Percentiles rank a stretch among this genome's conserved stretches.
Conservation (phyloP, 1,140 invertebrate genomes). For the Apis dorsata region DNA sequence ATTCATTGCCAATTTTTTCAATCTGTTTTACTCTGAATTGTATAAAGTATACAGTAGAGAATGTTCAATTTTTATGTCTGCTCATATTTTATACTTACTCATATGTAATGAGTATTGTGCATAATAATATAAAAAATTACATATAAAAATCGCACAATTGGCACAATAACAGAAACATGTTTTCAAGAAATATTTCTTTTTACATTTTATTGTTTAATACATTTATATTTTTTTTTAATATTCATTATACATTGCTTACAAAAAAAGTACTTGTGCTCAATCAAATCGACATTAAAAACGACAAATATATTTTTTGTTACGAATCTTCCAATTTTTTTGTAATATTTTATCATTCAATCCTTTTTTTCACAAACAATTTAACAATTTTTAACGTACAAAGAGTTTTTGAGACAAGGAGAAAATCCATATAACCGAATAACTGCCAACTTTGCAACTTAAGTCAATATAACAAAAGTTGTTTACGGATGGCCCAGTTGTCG, state of each 20-base stretch:
- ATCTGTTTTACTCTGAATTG: background rate
- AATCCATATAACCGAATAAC: conserved; percentile 6
- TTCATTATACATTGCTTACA: background rate
- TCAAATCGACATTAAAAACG: too few species aligned
- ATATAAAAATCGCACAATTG: too few species aligned
- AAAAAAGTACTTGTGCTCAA: too few species aligned
- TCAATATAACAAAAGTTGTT: conserved; percentile 38
- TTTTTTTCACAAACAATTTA: background rate
- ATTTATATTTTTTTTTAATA: background rate
- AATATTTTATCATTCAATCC: background rate
- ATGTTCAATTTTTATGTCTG: background rate
- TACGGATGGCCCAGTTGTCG: conserved; percentile 29
- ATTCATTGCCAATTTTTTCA: background rate
- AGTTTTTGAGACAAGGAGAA: background rate
- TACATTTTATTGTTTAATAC: too few species aligned
- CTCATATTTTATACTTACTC: too few species aligned
- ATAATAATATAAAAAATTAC: too few species aligned
- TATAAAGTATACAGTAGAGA: background rate
- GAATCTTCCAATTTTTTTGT: background rate
- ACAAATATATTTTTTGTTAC: too few species aligned
- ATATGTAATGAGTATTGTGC: too few species aligned
- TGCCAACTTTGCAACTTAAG: conserved; percentile 20
- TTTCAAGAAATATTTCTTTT: too few species aligned
- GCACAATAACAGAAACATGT: too few species aligned
- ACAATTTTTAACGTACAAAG: background rate